Evolutionary conservation across 92 coral and sea anemone species (phyloP).

Genomic region (Porites lobata): DNA sequence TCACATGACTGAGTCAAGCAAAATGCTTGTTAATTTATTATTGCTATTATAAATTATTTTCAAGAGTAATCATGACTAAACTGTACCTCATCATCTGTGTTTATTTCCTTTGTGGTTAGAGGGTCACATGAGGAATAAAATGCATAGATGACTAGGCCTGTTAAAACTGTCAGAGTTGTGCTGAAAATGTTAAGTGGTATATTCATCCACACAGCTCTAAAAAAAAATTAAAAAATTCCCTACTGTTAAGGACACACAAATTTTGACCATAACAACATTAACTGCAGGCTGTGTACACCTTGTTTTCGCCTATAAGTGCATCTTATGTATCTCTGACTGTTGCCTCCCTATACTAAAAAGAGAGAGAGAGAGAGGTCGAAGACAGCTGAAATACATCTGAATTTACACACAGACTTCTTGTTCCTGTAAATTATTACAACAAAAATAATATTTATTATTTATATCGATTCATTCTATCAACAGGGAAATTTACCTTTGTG

Average conservation of each 20-base stretch:
- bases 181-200: constrained; percentile 70
- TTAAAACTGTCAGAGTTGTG: constrained; percentile 54
- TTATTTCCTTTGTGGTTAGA: constrained; percentile 43
- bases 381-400: too few relatives aligned
- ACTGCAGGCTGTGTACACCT: background rate
- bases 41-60: background rate
- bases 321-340: too few relatives aligned
- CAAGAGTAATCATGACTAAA: too few relatives aligned
- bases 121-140: constrained; percentile 76
- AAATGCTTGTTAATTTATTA: too few relatives aligned
- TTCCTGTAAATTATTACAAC: too few relatives aligned
- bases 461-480: background rate
- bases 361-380: too few relatives aligned
- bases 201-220: constrained; percentile 80
- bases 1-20: too few relatives aligned
- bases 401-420: too few relatives aligned
- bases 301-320: too few relatives aligned
- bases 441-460: too few relatives aligned
- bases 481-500: constrained; percentile 53
- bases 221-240: background rate
- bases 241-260: background rate
- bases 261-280: background rate
- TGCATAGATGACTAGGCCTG: constrained; percentile 78
- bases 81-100: constrained; percentile 72
- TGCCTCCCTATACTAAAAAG: too few relatives aligned